Conservation (phyloP, 2,113 vertebrate genomes). For the Drymodes brunneopygia region DNA sequence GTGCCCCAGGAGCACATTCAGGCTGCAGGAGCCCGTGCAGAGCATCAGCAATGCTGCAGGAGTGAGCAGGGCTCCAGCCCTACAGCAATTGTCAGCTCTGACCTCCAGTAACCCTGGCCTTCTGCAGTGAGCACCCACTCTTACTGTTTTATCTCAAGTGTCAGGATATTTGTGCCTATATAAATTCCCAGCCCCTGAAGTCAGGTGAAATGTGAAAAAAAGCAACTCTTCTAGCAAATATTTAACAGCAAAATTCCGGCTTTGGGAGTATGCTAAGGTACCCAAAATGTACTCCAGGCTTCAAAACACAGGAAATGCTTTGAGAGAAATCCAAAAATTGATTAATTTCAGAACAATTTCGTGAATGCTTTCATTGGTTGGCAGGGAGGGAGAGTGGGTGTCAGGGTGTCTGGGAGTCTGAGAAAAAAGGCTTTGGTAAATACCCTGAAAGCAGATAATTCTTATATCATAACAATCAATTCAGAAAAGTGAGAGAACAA, state of each 20-base stretch:
- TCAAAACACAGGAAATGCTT: not conserved
- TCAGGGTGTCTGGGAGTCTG: not conserved
- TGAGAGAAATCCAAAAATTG: not conserved
- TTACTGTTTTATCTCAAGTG: not conserved
- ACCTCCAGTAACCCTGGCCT: not conserved
- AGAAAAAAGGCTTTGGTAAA: not conserved
- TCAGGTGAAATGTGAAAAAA: not conserved
- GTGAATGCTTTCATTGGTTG: not conserved
- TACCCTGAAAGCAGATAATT: not conserved
- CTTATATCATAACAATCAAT: not conserved
- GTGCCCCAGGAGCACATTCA: accelerated
- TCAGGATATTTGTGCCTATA: not conserved
- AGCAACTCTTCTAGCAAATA: not conserved
- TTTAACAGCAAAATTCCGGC: not conserved
- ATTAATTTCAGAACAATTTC: not conserved
- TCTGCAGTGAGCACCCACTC: not conserved
- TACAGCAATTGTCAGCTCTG: not conserved
- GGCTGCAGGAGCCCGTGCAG: not conserved
- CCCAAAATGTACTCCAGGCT: not conserved
- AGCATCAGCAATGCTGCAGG: accelerated
- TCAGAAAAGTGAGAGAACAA: not conserved
- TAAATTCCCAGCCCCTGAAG: not conserved
- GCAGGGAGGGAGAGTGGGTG: not conserved
- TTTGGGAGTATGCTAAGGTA: not conserved
- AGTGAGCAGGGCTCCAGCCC: not conserved